Percentiles rank a stretch among this genome's conserved stretches.
Evolutionary conservation across 2,797 vertebrate species (phyloP).

Genomic region (Acanthiza pusilla): DNA sequence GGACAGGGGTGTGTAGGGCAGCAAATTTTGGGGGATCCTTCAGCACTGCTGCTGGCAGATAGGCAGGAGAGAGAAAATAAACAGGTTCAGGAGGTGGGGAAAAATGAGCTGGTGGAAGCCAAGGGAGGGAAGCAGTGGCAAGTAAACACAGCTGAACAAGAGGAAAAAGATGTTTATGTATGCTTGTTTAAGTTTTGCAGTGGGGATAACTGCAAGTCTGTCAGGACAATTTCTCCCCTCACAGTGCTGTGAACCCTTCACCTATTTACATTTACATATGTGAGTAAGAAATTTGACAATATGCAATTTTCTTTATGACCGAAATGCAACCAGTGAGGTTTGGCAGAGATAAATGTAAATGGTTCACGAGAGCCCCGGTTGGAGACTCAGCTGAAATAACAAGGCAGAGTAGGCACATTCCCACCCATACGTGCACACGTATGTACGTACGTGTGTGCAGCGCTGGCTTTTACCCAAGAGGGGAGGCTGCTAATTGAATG

Average conservation of each 20-base stretch:
- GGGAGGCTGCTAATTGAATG: background rate
- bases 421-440: accelerated
- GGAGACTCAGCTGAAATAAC: slow-evolving; percentile 1
- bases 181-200: slow-evolving; percentile 11
- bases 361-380: background rate
- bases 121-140: slow-evolving; percentile 27
- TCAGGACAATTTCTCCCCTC: background rate
- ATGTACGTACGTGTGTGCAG: background rate
- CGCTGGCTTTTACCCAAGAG: background rate
- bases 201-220: background rate
- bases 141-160: slow-evolving; percentile 54
- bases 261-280: background rate
- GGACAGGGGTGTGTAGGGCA: background rate
- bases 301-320: background rate
- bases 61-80: slow-evolving; percentile 33
- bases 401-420: background rate
- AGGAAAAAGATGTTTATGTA: slow-evolving; percentile 48
- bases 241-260: background rate
- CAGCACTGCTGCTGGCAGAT: background rate
- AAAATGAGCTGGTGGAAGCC: background rate
- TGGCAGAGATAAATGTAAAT: background rate
- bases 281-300: background rate
- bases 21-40: background rate
- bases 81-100: slow-evolving; percentile 1
- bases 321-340: background rate